These are phyloP conservation scores for Musca domestica DNA, from an alignment of 1,140 invertebrate species.

Conservation along the genomic window DNA sequence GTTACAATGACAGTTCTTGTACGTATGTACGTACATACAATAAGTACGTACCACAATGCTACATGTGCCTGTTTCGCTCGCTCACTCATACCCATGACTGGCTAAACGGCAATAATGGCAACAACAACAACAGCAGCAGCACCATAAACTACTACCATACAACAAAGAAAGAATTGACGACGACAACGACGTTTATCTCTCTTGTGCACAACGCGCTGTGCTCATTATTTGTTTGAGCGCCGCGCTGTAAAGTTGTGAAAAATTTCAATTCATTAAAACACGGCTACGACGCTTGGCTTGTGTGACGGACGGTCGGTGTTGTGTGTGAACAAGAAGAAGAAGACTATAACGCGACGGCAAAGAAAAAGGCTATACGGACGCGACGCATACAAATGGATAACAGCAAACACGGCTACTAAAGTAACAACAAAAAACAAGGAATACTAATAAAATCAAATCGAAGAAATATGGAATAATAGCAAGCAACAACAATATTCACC, in stretches of 20 bases:
- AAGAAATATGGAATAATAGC: constrained; percentile 17
- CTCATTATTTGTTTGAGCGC: constrained; percentile 55
- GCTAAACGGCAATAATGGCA: too few species aligned
- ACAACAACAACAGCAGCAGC: too few species aligned
- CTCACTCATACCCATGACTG: too few species aligned
- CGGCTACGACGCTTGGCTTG: not conserved
- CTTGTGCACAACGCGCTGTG: constrained; percentile 25
- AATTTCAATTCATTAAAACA: constrained; percentile 21
- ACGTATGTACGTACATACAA: too few species aligned
- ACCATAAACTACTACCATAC: too few species aligned
- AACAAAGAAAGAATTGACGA: too few species aligned
- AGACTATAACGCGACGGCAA: too few species aligned
- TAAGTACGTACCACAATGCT: too few species aligned
- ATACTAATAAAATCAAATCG: constrained; percentile 17
- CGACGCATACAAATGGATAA: not conserved
- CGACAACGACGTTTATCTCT: constrained; percentile 17
- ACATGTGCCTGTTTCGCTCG: too few species aligned
- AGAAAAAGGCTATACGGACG: constrained; percentile 4
- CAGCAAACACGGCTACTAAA: too few species aligned
- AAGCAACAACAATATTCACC: constrained; percentile 1
- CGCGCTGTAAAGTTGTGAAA: constrained; percentile 53
- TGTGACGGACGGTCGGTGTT: not conserved
- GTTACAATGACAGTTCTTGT: too few species aligned
- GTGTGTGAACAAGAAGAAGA: not conserved
- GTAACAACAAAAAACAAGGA: constrained; percentile 8